Conservation (phyloP, 2,113 vertebrate species). For the Peromyscus californicus region DNA sequence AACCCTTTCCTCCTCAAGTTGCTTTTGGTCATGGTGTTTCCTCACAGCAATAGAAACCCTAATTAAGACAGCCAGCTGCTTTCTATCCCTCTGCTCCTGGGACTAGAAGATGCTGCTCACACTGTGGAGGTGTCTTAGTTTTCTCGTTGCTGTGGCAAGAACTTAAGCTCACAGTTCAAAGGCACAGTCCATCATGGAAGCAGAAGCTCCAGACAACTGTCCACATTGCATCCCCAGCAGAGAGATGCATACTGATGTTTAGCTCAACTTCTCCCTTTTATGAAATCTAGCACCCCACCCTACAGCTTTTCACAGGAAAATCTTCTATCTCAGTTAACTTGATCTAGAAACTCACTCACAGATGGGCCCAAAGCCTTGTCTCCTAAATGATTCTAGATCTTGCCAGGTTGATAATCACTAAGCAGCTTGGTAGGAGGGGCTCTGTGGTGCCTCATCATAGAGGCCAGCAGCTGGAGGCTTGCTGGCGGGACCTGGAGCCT, state of each 20-base stretch:
- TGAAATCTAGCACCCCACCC: neutral
- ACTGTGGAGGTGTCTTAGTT: neutral
- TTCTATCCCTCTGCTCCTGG: neutral
- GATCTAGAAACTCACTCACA: neutral
- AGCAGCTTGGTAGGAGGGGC: neutral
- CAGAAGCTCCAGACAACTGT: neutral
- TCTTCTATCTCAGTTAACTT: neutral
- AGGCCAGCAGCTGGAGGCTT: neutral
- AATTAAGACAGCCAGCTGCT: neutral
- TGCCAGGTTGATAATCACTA: neutral
- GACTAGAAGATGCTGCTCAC: no score
- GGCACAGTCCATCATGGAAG: neutral
- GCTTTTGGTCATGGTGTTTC: neutral
- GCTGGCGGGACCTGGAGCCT: neutral
- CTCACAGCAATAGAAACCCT: neutral
- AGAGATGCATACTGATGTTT: neutral
- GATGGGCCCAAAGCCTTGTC: neutral
- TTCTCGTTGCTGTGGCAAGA: no score
- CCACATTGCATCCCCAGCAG: neutral
- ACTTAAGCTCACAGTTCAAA: neutral
- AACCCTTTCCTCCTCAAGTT: neutral
- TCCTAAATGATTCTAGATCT: neutral
- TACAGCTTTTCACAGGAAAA: neutral
- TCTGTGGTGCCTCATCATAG: neutral
- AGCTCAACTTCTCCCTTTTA: neutral